phyloP scores from a whole-genome alignment of 2,113 vertebrate genomes.

The Gavialis gangeticus region DNA sequence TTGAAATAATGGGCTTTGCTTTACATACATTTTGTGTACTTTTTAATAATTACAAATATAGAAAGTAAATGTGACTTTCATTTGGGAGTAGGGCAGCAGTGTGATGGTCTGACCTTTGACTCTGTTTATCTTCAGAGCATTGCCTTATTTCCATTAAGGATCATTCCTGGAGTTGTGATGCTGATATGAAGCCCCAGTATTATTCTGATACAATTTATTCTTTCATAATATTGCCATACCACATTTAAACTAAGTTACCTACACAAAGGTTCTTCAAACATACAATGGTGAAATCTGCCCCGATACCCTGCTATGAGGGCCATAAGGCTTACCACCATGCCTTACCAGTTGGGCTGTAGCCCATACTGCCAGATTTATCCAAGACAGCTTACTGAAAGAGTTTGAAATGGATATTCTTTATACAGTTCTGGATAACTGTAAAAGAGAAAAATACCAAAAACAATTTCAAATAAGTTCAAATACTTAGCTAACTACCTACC shows the following conservation, averaged over 20 bases:
- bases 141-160: too few species aligned
- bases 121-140: background rate
- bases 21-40: background rate
- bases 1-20: background rate
- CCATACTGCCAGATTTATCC: background rate
- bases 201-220: too few species aligned
- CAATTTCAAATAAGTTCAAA: background rate
- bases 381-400: background rate
- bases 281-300: too few species aligned
- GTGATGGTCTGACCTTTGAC: background rate
- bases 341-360: too few species aligned
- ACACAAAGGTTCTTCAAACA: too few species aligned
- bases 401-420: background rate
- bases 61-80: background rate
- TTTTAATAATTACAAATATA: background rate
- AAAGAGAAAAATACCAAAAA: rapidly evolving
- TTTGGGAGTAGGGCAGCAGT: background rate
- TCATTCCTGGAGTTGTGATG: too few species aligned
- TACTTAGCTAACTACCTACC: background rate
- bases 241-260: too few species aligned
- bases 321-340: too few species aligned
- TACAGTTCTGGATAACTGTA: background rate
- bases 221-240: too few species aligned
- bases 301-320: too few species aligned
- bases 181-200: too few species aligned